Evolutionary conservation across 1,140 invertebrate species (phyloP), one percentile per base, ranked within the genome.

Genomic region (Hyposmocoma kahamanoa): DNA sequence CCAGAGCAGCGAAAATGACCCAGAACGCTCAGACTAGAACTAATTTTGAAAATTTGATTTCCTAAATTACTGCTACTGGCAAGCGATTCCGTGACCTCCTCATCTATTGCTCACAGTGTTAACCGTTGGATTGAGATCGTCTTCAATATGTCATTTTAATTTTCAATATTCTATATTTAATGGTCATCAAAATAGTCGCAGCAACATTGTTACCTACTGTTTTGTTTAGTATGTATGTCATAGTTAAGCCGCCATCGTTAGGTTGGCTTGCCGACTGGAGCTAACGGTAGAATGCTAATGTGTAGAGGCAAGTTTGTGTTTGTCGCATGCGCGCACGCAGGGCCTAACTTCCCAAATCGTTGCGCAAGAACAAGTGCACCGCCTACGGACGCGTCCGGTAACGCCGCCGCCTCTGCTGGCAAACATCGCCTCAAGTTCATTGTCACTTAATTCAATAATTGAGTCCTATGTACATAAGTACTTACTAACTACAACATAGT

Each of bases 261-360:
- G 53, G 53, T 72, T 66, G 63, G 67, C 68, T 70, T 71, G 65
- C 64, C 61, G 50, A 26, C 55, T 65, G 32, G 60, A 72, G 67
- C 63, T 84, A 84, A 81, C 80, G 80, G 80, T 80, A 76, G 75
- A 78, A 76, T 76, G 71, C 65, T 84, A 80, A 80, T 80, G 71
- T 62, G 67, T 50, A 47, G 61, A 67, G 62, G 58, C 39, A 56
- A 51, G 64, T 61, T 57, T 59, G 56, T 58, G 64, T 49, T 64
- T 73, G 73, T 77, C 73, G 60, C 62, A 67, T 63, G 64, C 54
- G 53, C 59, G 43, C 49, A 47, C 50, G 48, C 38, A 13, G 41
- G 39, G 46, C 55, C 46, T 50, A 59, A 60, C 60, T 68, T 69
- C 70, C 67, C 70, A 57, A 63, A 63, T 56, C 50, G 56, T 84